phyloP scores from a whole-genome alignment of 2,113 vertebrate genomes.

The Eptatretus burgeri region DNA sequence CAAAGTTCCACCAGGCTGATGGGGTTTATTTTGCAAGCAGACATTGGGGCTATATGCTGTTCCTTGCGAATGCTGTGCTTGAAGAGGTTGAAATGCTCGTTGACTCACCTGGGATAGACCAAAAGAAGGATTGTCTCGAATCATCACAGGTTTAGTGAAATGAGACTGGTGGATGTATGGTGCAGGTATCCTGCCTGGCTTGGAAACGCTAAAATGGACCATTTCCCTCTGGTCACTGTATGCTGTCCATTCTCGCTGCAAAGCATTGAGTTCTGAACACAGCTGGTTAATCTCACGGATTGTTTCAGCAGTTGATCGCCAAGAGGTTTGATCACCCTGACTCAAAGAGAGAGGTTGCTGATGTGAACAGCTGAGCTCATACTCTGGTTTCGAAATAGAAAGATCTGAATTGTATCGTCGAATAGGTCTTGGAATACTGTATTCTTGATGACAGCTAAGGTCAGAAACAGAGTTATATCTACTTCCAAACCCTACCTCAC shows the following conservation, averaged over 20 bases:
- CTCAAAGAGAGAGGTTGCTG: not conserved
- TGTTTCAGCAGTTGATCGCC: not conserved
- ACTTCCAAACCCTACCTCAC: constrained; percentile 44
- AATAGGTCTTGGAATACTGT: constrained; percentile 42
- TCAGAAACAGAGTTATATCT: constrained; percentile 85
- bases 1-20: not conserved
- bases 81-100: not conserved
- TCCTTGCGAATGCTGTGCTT: not conserved
- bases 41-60: constrained; percentile 4
- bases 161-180: not conserved
- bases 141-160: not conserved
- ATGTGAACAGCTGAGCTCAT: not conserved
- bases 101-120: not conserved
- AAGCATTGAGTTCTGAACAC: constrained; percentile 53
- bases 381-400: not conserved
- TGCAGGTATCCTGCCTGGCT: not conserved
- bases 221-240: constrained; percentile 2
- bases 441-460: constrained; percentile 46
- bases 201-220: not conserved
- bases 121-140: not conserved
- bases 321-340: not conserved
- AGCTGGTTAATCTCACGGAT: constrained; percentile 69
- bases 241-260: not conserved
- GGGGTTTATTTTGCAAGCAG: not conserved
- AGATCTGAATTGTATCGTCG: constrained; percentile 41